Conservation (phyloP, 2,888 invertebrate species). For the Mythimna vitellina region DNA sequence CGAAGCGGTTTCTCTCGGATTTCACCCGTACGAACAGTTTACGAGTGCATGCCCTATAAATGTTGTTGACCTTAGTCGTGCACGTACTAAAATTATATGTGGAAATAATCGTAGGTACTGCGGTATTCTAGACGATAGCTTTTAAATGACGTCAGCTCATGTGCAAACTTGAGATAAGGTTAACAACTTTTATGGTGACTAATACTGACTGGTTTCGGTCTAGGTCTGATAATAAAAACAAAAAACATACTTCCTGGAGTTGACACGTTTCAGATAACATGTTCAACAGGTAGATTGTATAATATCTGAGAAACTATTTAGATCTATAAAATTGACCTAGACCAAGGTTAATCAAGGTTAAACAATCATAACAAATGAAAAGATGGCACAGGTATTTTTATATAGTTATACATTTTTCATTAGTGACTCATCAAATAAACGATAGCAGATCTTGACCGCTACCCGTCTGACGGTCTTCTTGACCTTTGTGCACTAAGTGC, state of each 20-base stretch:
- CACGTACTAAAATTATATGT: slow-evolving; percentile 60
- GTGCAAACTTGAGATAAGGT: slow-evolving; percentile 64
- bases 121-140: slow-evolving; percentile 51
- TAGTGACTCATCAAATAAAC: slow-evolving; percentile 18
- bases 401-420: neutral
- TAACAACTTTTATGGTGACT: slow-evolving; percentile 67
- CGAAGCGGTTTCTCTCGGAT: slow-evolving; percentile 64
- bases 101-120: slow-evolving; percentile 51
- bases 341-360: slow-evolving; percentile 11
- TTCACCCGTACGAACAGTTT: slow-evolving; percentile 58
- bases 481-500: slow-evolving; percentile 28
- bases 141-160: slow-evolving; percentile 60
- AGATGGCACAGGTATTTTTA: slow-evolving; percentile 1
- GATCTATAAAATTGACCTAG: slow-evolving; percentile 3
- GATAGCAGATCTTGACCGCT: slow-evolving; percentile 18
- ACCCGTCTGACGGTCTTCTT: slow-evolving; percentile 7
- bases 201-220: slow-evolving; percentile 49
- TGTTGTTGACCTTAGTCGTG: slow-evolving; percentile 66
- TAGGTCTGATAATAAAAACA: slow-evolving; percentile 32
- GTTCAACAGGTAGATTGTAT: slow-evolving; percentile 3
- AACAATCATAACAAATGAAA: slow-evolving; percentile 1
- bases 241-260: slow-evolving; percentile 31
- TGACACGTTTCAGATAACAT: slow-evolving; percentile 12
- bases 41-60: slow-evolving; percentile 63
- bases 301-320: slow-evolving; percentile 10